phyloP scores from a whole-genome alignment of 2,797 vertebrate species.

The Spondyliosoma cantharus region DNA sequence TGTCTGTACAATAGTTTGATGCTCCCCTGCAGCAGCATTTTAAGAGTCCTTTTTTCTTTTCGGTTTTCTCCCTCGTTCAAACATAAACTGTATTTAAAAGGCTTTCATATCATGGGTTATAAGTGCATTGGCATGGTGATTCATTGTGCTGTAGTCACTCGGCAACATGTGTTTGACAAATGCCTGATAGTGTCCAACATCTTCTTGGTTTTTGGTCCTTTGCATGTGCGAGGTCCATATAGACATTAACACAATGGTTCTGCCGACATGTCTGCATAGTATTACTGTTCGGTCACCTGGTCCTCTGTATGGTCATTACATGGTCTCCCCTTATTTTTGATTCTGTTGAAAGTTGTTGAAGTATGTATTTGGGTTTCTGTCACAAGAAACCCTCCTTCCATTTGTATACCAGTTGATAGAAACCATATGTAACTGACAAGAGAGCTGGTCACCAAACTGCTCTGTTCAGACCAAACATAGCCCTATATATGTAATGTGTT shows the following conservation, averaged over 20 bases:
- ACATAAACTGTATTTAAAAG: conserved; percentile 68
- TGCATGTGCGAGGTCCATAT: conserved; percentile 48
- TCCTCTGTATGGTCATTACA: conserved; percentile 38
- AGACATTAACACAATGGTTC: conserved; percentile 24
- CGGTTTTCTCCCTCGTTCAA: conserved; percentile 50
- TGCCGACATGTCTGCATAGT: conserved; percentile 60
- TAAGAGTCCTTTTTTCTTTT: conserved; percentile 59
- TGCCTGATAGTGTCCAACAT: conserved; percentile 32
- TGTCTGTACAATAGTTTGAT: conserved; percentile 57
- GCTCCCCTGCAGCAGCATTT: conserved; percentile 75
- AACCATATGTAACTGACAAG: conserved; percentile 8
- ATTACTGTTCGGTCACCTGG: conserved; percentile 53
- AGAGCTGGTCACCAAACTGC: background rate
- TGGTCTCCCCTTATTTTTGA: conserved; percentile 2
- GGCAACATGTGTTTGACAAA: conserved; percentile 48
- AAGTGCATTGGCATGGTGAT: conserved; percentile 50
- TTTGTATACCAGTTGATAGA: background rate
- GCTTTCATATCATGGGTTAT: conserved; percentile 45
- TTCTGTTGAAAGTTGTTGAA: conserved; percentile 44
- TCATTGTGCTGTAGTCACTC: conserved; percentile 70
- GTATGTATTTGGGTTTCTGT: conserved; percentile 22
- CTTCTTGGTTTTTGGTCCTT: conserved; percentile 32
- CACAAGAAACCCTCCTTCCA: background rate
- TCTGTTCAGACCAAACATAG: background rate
- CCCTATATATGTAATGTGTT: background rate